These are phyloP conservation scores for Drosophila ustulata DNA, from an alignment of 2,888 invertebrate genomes.

Conservation along the genomic window DNA sequence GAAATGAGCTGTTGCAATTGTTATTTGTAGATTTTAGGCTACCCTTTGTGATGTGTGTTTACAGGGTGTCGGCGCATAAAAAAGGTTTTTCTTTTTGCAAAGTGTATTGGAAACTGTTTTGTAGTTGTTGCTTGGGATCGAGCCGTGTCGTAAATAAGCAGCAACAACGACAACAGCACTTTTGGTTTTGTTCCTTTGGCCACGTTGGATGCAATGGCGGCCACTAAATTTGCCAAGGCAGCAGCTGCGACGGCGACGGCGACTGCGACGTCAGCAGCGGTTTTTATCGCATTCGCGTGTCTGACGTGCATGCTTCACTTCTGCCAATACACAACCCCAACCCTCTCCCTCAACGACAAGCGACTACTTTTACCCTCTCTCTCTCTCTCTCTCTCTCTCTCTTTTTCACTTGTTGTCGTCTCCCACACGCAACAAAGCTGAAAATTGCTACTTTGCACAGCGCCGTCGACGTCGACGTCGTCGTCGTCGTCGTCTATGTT, in stretches of 20 bases:
- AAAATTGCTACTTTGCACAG: constrained; percentile 76
- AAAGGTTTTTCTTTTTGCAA: constrained; percentile 48
- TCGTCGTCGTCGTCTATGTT: constrained; percentile 1
- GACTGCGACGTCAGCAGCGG: constrained; percentile 8
- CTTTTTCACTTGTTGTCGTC: constrained; percentile 8
- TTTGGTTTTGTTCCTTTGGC: constrained; percentile 29
- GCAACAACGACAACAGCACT: constrained; percentile 29
- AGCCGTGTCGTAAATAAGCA: constrained; percentile 68
- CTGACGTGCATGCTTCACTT: constrained; percentile 74
- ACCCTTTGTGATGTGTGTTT: background rate
- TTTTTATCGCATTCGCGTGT: constrained; percentile 77
- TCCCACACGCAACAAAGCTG: constrained; percentile 74
- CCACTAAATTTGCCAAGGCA: constrained; percentile 56
- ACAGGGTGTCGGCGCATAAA: constrained; percentile 17
- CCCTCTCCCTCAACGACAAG: constrained; percentile 5
- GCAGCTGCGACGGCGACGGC: constrained; percentile 3
- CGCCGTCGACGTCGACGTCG: constrained; percentile 29
- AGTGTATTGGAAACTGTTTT: constrained; percentile 54
- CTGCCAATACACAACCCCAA: constrained; percentile 40
- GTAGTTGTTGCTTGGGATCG: constrained; percentile 17
- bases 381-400: constrained; percentile 4
- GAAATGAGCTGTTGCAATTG: background rate
- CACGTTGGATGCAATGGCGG: constrained; percentile 47
- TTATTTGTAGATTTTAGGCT: background rate
- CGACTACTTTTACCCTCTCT: background rate